These are phyloP conservation scores for Panagrolaimus sp. DNA, from an alignment of 1,140 invertebrate species.

Conservation along the genomic window DNA sequence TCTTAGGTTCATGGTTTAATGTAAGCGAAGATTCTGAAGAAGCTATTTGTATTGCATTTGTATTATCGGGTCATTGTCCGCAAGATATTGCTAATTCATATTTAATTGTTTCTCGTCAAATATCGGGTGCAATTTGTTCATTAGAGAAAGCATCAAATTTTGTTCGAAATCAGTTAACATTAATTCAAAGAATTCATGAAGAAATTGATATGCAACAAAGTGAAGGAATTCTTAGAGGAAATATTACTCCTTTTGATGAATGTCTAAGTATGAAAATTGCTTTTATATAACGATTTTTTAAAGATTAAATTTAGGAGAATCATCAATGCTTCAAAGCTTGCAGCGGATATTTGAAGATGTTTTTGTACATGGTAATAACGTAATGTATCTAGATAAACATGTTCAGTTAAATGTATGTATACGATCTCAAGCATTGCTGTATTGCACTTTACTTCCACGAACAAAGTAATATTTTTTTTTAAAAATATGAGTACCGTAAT, in stretches of 20 bases:
- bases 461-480: neutral
- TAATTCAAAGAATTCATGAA: slow-evolving; percentile 1
- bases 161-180: neutral
- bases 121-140: neutral
- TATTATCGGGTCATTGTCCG: neutral
- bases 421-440: neutral
- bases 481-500: neutral
- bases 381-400: neutral
- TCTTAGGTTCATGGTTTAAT: neutral
- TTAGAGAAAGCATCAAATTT: slow-evolving; percentile 5
- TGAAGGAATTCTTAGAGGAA: too few species aligned
- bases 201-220: neutral
- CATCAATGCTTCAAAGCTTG: slow-evolving; percentile 3
- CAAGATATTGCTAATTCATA: neutral
- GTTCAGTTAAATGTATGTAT: neutral
- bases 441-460: neutral
- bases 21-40: neutral
- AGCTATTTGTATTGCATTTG: neutral
- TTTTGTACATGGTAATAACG: neutral
- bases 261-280: too few species aligned
- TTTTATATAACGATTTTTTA: too few species aligned
- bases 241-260: too few species aligned
- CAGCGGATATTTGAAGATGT: slow-evolving; percentile 3
- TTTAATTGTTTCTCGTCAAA: neutral
- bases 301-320: neutral